phyloP scores from a whole-genome alignment of 2,888 invertebrate species.

The Rhopalosiphum nymphaeae region DNA sequence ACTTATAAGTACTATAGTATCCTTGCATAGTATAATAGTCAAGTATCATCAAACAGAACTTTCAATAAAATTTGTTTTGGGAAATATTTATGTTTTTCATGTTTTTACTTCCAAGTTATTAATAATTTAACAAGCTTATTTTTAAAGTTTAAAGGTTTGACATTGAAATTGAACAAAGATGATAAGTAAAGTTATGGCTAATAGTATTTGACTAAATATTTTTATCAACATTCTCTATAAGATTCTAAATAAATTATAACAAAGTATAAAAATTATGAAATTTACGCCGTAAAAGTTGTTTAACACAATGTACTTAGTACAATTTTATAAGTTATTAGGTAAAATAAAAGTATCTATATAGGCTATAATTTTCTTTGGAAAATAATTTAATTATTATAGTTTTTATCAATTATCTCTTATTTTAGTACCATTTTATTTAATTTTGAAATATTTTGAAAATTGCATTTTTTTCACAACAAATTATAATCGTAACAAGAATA shows the following conservation, averaged over 20 bases:
- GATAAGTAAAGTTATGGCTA: too few species aligned
- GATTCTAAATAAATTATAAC: background rate
- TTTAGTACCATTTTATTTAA: background rate
- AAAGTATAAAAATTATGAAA: background rate
- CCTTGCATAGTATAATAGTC: background rate
- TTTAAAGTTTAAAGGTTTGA: background rate
- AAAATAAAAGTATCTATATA: background rate
- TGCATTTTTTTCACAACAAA: background rate
- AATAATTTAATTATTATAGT: background rate
- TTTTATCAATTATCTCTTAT: background rate
- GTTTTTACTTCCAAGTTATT: background rate
- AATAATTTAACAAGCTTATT: background rate
- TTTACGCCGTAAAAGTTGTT: background rate
- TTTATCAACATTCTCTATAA: background rate
- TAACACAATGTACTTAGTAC: background rate
- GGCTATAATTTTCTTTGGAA: background rate
- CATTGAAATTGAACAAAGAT: background rate
- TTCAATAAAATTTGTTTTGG: background rate
- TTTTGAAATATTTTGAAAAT: background rate
- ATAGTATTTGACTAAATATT: background rate
- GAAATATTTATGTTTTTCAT: background rate
- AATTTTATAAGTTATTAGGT: background rate
- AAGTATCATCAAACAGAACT: background rate
- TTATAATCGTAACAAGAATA: background rate
- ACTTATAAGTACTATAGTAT: background rate